Evolutionary conservation across 2,797 vertebrate species (phyloP).

Genomic region (Sebastes elongatus): DNA sequence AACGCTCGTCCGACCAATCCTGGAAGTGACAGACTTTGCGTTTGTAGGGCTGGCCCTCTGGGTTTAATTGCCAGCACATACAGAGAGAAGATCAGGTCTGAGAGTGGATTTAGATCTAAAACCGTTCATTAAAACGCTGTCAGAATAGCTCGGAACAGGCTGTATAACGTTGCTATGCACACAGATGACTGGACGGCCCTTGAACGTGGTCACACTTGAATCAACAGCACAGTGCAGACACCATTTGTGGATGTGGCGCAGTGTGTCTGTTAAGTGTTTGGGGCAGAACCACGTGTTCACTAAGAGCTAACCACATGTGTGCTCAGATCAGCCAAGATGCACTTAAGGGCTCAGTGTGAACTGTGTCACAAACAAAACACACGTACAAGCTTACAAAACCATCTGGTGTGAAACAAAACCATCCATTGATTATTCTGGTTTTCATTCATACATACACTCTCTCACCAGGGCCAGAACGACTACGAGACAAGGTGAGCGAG

Average conservation of each 20-base stretch:
- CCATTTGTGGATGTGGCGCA: background rate
- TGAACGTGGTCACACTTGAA: background rate
- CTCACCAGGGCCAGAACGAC: background rate
- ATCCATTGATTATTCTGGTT: background rate
- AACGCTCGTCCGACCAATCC: too few species aligned
- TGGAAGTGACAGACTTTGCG: too few species aligned
- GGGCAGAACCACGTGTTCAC: background rate
- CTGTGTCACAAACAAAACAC: background rate
- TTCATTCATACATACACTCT: background rate
- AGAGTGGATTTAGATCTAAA: background rate
- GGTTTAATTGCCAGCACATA: background rate
- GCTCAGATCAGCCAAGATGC: background rate
- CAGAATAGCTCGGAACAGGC: background rate
- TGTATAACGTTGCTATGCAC: background rate
- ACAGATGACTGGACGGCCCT: background rate
- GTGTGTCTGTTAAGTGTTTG: background rate
- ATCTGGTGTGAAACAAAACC: background rate
- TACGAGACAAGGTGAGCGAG: slow-evolving; percentile 10
- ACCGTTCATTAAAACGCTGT: background rate
- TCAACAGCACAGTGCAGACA: background rate
- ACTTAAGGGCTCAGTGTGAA: background rate
- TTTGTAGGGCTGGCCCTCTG: too few species aligned
- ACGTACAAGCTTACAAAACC: background rate
- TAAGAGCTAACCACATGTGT: background rate
- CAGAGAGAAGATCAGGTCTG: background rate